phyloP scores from a whole-genome alignment of 2,888 invertebrate species.

The Cephus runcator region DNA sequence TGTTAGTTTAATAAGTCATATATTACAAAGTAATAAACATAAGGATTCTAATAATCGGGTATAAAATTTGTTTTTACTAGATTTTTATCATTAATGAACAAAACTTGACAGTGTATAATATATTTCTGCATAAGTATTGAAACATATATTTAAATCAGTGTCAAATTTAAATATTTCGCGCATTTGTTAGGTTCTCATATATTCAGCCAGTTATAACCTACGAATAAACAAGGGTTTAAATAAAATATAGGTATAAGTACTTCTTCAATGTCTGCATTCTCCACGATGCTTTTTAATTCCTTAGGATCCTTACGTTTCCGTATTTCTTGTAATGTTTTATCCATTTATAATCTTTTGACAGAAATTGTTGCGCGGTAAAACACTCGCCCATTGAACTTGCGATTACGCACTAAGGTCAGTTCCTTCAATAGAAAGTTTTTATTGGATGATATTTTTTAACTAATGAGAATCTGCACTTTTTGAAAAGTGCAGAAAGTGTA shows the following conservation, averaged over 20 bases:
- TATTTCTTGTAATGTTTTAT: conserved; percentile 21
- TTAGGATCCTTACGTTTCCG: conserved; percentile 28
- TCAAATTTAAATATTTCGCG: not conserved
- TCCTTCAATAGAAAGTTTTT: too few species aligned
- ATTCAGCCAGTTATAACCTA: not conserved
- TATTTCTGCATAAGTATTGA: not conserved
- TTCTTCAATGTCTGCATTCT: conserved; percentile 22
- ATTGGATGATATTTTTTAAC: too few species aligned
- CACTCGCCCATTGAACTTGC: not conserved
- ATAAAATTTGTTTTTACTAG: not conserved
- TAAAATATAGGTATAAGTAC: conserved; percentile 16
- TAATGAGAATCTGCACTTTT: too few species aligned
- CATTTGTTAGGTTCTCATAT: not conserved
- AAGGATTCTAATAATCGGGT: conserved; percentile 6
- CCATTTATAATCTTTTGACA: conserved; percentile 11
- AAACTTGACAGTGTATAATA: not conserved
- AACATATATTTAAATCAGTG: not conserved
- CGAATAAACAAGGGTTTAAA: not conserved
- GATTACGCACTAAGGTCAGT: not conserved
- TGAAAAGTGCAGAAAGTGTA: too few species aligned
- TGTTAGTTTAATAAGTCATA: not conserved
- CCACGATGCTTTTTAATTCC: conserved; percentile 34
- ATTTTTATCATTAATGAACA: not conserved
- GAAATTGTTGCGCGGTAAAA: not conserved
- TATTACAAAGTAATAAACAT: conserved; percentile 2